Percentiles rank a stretch among this genome's conserved stretches.
phyloP scores from a whole-genome alignment of 2,113 vertebrate species.

The Mesoclemmys tuberculata region DNA sequence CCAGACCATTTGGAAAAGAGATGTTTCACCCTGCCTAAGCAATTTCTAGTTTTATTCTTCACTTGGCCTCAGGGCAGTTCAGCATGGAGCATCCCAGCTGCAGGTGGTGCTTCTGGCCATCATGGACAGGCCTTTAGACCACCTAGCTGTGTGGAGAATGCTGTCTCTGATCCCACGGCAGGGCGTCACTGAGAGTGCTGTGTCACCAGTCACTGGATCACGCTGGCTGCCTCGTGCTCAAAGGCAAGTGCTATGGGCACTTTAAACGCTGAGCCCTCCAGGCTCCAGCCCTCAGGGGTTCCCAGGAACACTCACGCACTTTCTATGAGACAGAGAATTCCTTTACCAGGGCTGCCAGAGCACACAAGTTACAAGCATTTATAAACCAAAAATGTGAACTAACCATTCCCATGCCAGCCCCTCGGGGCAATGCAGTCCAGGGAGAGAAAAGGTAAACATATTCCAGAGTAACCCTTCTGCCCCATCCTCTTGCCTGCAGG shows the following conservation, averaged over 20 bases:
- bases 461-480: neutral
- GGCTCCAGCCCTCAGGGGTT: neutral
- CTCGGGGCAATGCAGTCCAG: neutral
- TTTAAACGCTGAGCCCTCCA: neutral
- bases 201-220: neutral
- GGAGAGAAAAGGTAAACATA: neutral
- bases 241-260: neutral
- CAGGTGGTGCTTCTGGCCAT: neutral
- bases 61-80: neutral
- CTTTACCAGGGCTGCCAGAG: neutral
- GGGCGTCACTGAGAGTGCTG: neutral
- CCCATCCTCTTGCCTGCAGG: neutral
- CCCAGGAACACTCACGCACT: neutral
- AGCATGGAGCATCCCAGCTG: neutral
- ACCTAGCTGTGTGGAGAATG: neutral
- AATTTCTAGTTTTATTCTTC: neutral
- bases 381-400: neutral
- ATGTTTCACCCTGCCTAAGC: neutral
- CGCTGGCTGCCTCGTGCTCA: neutral
- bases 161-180: neutral
- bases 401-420: neutral
- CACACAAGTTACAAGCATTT: neutral
- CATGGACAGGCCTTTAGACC: neutral
- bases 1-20: neutral
- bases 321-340: neutral